Evolutionary conservation across 2,113 vertebrate genomes (phyloP), one percentile per base, ranked within the genome.

Genomic region (Anguilla rostrata): DNA sequence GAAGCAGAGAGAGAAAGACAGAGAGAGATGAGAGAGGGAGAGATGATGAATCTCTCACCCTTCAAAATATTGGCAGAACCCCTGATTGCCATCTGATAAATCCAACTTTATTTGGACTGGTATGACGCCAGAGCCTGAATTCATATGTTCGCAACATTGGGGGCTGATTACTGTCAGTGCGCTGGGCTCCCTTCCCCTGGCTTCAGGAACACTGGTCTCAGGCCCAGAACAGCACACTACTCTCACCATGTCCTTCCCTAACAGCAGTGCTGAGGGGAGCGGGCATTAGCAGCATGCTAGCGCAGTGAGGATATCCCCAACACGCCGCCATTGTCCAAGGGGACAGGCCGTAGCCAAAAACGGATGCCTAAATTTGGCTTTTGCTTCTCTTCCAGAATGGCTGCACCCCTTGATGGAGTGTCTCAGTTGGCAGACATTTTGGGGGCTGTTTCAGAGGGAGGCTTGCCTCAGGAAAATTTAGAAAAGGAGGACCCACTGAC

Each of bases 1-100:
- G 34, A 34, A 0, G 34, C 34, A 34, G 49, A 53, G 49, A 53
- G 49, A 53, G 56, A 20, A 63, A 49, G 83, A 15, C 41, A 18
- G 39, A 71, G 43, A 86, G 83, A 78, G 0, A 26, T 89, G 87
- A 79, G 53, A 22, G 12, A 12, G 71, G 71, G 79, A 29, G 91
- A 80, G 91, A 90, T 91, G 89, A 85, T 87, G 90, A 89, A 89
- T 84, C 88, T 87, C 86, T 92, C 90, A 89, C 90, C 87, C 87
- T 89, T 82, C 88, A 89, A 90, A 90, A 91, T 91, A 91, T 92
- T 92, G 89, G 84, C 83, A 85, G 39, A 92, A 87, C 92, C 88
- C 90, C 92, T 92, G 93, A 93, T 93, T 86, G 87, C 92, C 92
- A 93, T 90, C 91, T 93, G 92, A 91, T 83, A 84, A 86, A 88